phyloP scores from a whole-genome alignment of 2,797 vertebrate species.

The Pagetopsis macropterus region DNA sequence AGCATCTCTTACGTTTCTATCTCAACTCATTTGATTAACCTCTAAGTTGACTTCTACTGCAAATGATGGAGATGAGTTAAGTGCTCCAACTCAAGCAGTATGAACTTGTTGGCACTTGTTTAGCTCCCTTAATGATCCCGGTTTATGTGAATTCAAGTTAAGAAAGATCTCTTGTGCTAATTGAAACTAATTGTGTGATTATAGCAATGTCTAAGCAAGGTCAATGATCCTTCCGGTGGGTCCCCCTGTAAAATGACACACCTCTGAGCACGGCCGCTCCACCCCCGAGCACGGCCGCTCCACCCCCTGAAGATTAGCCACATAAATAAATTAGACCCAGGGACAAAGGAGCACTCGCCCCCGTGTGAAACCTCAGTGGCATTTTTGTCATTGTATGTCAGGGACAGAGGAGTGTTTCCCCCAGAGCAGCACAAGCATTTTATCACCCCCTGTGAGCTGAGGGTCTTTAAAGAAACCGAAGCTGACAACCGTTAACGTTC shows the following conservation, averaged over 20 bases:
- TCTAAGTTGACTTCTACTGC: slow-evolving; percentile 12
- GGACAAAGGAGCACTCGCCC: slow-evolving; percentile 73
- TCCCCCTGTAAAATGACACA: slow-evolving; percentile 76
- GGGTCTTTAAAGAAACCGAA: slow-evolving; percentile 83
- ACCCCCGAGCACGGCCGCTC: slow-evolving; percentile 74
- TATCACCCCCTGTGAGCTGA: slow-evolving; percentile 73
- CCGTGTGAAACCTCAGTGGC: slow-evolving; percentile 51
- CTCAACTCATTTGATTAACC: slow-evolving; percentile 28
- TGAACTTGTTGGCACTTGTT: slow-evolving; percentile 43
- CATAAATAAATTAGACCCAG: slow-evolving; percentile 79
- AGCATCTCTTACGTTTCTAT: slow-evolving; percentile 19
- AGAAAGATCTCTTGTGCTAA: slow-evolving; percentile 63
- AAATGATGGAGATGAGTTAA: slow-evolving; percentile 23
- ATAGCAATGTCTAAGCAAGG: slow-evolving; percentile 71
- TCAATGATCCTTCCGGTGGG: slow-evolving; percentile 73
- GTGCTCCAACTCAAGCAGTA: slow-evolving; percentile 6
- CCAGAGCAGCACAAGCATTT: slow-evolving; percentile 67
- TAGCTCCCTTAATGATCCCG: slow-evolving; percentile 24
- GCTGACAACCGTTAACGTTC: slow-evolving; percentile 86
- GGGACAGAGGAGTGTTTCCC: slow-evolving; percentile 66
- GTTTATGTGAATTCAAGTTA: slow-evolving; percentile 48
- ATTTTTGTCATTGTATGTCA: slow-evolving; percentile 80
- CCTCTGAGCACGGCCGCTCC: slow-evolving; percentile 72
- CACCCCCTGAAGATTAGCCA: slow-evolving; percentile 81
- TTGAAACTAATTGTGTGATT: slow-evolving; percentile 72